These are phyloP conservation scores for Trachythela sp. DNA, from an alignment of 64 coral and sea anemone genomes.

Conservation along the genomic window DNA sequence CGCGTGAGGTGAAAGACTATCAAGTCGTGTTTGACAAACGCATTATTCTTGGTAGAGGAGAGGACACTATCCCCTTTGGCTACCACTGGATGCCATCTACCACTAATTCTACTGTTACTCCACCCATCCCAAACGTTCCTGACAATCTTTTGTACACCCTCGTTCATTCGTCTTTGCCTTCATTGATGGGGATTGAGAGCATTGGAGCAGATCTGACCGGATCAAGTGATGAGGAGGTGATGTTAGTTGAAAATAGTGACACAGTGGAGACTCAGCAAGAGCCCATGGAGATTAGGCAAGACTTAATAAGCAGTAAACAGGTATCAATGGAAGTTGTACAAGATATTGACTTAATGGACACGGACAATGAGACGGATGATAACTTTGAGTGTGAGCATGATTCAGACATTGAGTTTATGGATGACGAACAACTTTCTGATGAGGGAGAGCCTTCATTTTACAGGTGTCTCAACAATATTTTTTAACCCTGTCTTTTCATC, in stretches of 20 bases:
- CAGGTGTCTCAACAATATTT: conserved; percentile 15
- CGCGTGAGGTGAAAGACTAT: neutral
- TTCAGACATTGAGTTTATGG: conserved; percentile 31
- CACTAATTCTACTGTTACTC: neutral
- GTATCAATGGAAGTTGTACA: conserved; percentile 17
- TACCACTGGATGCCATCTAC: conserved; percentile 36
- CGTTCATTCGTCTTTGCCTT: neutral
- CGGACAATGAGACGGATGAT: conserved; percentile 28
- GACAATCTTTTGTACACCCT: conserved; percentile 24
- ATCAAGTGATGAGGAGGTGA: neutral
- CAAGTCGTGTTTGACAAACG: conserved; percentile 39
- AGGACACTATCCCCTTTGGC: conserved; percentile 32
- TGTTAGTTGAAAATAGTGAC: neutral
- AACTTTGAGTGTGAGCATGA: neutral
- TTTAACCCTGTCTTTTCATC: neutral
- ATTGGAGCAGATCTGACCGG: conserved; percentile 8
- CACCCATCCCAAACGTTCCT: neutral
- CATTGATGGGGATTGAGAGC: neutral
- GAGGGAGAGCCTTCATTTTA: conserved; percentile 24
- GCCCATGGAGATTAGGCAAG: too few relatives aligned
- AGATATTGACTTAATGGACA: conserved; percentile 42
- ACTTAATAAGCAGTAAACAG: too few relatives aligned
- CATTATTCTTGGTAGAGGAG: conserved; percentile 35
- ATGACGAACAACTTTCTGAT: neutral
- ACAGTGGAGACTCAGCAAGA: too few relatives aligned